These are phyloP conservation scores for Branchinecta sandiegonensis DNA, from an alignment of 2,888 invertebrate species.

Conservation along the genomic window DNA sequence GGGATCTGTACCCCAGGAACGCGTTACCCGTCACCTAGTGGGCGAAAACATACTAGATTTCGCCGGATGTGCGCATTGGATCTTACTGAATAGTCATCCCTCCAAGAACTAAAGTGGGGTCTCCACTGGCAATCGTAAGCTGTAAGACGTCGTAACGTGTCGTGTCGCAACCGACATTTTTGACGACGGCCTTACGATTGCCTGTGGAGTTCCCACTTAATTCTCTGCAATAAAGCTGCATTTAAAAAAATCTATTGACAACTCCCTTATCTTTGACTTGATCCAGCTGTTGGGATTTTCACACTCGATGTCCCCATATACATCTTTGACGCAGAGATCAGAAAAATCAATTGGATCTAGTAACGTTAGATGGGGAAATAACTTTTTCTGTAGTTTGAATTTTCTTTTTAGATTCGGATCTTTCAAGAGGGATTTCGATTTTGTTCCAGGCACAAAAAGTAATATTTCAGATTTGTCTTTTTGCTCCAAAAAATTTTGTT, in stretches of 20 bases:
- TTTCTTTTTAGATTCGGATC: neutral
- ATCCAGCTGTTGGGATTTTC: neutral
- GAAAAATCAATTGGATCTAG: conserved; percentile 22
- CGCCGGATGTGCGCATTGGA: no score
- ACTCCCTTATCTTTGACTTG: neutral
- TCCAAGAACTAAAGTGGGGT: no score
- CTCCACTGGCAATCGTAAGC: no score
- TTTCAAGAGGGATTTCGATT: neutral
- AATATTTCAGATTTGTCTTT: conserved; percentile 6
- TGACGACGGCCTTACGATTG: no score
- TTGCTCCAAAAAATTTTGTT: neutral
- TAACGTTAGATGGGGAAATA: conserved; percentile 22
- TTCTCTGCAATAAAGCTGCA: no score
- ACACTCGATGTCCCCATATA: neutral
- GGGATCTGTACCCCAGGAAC: no score
- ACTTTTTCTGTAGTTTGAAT: conserved; percentile 8
- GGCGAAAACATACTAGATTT: no score
- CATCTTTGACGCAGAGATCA: conserved; percentile 19
- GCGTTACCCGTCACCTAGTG: no score
- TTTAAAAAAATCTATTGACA: neutral
- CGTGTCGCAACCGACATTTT: no score
- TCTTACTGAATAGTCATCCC: no score
- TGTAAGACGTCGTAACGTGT: no score
- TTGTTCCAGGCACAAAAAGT: neutral
- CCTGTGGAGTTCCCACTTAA: no score